Percentiles rank a stretch among this genome's conserved stretches.
phyloP scores from a whole-genome alignment of 2,113 vertebrate genomes.

The Elaphurus davidianus region DNA sequence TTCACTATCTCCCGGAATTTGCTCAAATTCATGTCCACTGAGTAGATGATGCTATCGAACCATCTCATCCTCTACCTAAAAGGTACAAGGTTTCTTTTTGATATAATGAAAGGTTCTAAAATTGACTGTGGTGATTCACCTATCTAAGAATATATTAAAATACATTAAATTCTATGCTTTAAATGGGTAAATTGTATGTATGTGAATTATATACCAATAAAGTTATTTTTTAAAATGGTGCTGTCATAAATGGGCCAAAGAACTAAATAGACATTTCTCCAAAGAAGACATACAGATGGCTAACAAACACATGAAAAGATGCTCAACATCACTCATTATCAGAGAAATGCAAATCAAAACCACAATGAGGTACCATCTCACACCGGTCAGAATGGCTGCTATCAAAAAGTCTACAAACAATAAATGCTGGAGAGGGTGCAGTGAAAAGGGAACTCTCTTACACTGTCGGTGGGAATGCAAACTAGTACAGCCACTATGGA shows the following conservation, averaged over 20 bases:
- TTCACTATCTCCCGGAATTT: neutral
- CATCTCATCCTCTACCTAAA: neutral
- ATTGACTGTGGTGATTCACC: neutral
- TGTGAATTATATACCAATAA: neutral
- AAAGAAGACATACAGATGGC: no score
- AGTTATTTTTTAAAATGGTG: neutral
- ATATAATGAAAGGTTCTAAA: constrained; percentile 3
- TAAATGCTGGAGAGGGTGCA: no score
- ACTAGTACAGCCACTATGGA: no score
- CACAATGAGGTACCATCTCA: neutral
- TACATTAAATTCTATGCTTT: neutral
- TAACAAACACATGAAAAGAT: neutral
- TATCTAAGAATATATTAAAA: neutral
- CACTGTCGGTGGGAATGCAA: no score
- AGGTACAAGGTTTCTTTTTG: neutral
- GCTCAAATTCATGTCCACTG: neutral
- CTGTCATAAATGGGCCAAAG: neutral
- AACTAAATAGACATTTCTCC: neutral
- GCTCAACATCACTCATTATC: neutral
- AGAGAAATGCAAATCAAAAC: neutral
- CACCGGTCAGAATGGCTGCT: no score
- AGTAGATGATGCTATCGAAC: neutral
- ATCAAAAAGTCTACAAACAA: no score
- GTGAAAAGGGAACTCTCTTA: no score
- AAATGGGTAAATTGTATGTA: neutral